phyloP scores from a whole-genome alignment of 2,797 vertebrate species.

The Labroides dimidiatus region DNA sequence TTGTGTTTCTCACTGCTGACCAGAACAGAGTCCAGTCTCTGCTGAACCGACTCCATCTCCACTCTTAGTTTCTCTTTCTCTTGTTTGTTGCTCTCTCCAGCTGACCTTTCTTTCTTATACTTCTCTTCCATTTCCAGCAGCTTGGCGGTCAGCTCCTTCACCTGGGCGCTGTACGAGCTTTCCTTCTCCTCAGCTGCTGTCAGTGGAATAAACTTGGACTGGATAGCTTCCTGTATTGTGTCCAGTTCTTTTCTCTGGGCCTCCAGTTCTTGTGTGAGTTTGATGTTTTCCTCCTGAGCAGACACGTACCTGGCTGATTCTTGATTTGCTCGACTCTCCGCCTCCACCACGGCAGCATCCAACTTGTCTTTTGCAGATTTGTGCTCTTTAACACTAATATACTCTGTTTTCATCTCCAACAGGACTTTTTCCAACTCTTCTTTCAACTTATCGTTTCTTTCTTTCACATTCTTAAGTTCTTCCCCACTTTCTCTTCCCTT shows the following conservation, averaged over 20 bases:
- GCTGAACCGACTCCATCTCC: conserved; percentile 81
- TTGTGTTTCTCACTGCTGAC: conserved; percentile 77
- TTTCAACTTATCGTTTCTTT: conserved; percentile 86
- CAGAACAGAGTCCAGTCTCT: conserved; percentile 79
- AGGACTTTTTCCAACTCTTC: conserved; percentile 82
- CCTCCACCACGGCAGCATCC: conserved; percentile 72
- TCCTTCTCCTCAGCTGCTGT: conserved; percentile 87
- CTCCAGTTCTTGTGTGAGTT: conserved; percentile 88
- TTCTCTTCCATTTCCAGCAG: conserved; percentile 81
- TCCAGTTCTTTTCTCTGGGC: conserved; percentile 94
- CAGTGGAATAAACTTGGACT: conserved; percentile 89
- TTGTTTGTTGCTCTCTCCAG: conserved; percentile 65
- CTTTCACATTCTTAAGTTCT: conserved; percentile 83
- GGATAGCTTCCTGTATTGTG: conserved; percentile 93
- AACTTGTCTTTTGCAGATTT: conserved; percentile 71
- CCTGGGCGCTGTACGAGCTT: conserved; percentile 75
- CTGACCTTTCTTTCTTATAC: conserved; percentile 74
- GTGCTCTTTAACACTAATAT: conserved; percentile 84
- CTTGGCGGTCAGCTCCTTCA: conserved; percentile 83
- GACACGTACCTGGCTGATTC: conserved; percentile 59
- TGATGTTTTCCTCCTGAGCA: conserved; percentile 84
- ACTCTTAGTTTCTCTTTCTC: conserved; percentile 84
- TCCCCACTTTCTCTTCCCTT: conserved; percentile 77
- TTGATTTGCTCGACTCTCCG: conserved; percentile 71
- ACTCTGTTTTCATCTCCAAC: conserved; percentile 79